These are phyloP conservation scores for Thysanoteuthis rhombus DNA, from an alignment of 2,888 invertebrate species.

Conservation along the genomic window DNA sequence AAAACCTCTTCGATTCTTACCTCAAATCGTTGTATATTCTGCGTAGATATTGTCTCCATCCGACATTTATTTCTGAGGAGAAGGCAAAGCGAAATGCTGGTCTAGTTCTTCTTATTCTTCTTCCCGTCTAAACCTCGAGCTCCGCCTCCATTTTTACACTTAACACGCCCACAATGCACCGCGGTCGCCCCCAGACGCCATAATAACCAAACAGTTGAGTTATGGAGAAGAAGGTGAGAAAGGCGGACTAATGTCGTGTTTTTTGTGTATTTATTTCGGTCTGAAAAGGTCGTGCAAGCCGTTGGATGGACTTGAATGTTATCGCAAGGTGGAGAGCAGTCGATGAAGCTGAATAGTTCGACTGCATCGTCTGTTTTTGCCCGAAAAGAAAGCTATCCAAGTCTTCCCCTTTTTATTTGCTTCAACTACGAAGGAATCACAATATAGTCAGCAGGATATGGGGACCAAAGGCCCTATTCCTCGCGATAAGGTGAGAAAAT, in stretches of 20 bases:
- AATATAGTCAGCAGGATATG: constrained; percentile 22
- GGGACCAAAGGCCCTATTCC: constrained; percentile 31
- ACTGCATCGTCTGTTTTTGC: neutral
- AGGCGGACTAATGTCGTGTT: constrained; percentile 28
- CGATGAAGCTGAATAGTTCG: constrained; percentile 22
- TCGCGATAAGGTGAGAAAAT: constrained; percentile 24
- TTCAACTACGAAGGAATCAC: constrained; percentile 18
- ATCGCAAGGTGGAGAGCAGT: constrained; percentile 14
- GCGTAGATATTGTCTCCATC: neutral
- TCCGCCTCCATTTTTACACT: constrained; percentile 26
- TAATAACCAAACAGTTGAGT: constrained; percentile 28
- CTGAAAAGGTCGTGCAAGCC: constrained; percentile 12
- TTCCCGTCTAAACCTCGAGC: neutral
- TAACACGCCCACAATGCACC: constrained; percentile 31
- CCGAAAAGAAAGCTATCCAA: neutral
- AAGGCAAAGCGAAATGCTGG: neutral
- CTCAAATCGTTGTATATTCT: neutral
- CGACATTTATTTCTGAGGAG: neutral
- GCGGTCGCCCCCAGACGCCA: constrained; percentile 27
- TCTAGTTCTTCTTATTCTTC: neutral
- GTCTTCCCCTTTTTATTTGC: neutral
- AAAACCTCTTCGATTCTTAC: neutral
- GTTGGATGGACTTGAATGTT: neutral
- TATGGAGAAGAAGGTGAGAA: constrained; percentile 25
- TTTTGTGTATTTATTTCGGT: neutral